These are phyloP conservation scores for Proteles cristata DNA, from an alignment of 2,113 vertebrate species.

Conservation along the genomic window DNA sequence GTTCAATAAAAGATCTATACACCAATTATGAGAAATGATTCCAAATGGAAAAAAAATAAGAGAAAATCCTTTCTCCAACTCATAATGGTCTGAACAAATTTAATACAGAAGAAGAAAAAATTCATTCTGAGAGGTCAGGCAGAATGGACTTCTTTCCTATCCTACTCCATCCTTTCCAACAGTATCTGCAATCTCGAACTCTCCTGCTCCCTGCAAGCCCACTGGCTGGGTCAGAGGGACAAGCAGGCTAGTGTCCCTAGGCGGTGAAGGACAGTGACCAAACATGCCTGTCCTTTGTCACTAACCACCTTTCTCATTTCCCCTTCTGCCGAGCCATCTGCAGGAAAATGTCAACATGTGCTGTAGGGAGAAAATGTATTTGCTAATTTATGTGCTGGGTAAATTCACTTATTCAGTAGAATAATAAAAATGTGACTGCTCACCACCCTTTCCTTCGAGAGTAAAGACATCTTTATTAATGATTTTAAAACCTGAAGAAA, in stretches of 20 bases:
- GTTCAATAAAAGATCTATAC: background rate
- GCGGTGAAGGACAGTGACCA: slow-evolving; percentile 57
- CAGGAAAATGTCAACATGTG: slow-evolving; percentile 75
- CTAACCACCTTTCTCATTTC: slow-evolving; percentile 53
- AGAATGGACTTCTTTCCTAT: background rate
- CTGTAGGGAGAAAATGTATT: slow-evolving; percentile 67
- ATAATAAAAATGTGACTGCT: slow-evolving; percentile 77
- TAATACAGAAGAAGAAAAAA: background rate
- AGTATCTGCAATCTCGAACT: background rate
- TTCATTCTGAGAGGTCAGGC: background rate
- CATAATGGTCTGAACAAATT: background rate
- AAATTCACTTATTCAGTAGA: slow-evolving; percentile 74
- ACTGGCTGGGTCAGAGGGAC: background rate
- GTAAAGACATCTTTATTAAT: slow-evolving; percentile 81
- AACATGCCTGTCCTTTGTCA: slow-evolving; percentile 67
- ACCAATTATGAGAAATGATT: background rate
- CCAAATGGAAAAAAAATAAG: background rate
- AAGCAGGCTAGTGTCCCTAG: background rate
- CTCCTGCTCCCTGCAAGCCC: background rate
- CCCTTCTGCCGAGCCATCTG: slow-evolving; percentile 75
- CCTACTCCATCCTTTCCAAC: background rate
- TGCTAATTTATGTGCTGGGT: slow-evolving; percentile 78
- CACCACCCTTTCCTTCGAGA: slow-evolving; percentile 60
- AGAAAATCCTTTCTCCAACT: background rate
- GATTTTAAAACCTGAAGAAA: slow-evolving; percentile 76